phyloP scores from a whole-genome alignment of 2,113 vertebrate species.

The Benitochromis conjunctus region DNA sequence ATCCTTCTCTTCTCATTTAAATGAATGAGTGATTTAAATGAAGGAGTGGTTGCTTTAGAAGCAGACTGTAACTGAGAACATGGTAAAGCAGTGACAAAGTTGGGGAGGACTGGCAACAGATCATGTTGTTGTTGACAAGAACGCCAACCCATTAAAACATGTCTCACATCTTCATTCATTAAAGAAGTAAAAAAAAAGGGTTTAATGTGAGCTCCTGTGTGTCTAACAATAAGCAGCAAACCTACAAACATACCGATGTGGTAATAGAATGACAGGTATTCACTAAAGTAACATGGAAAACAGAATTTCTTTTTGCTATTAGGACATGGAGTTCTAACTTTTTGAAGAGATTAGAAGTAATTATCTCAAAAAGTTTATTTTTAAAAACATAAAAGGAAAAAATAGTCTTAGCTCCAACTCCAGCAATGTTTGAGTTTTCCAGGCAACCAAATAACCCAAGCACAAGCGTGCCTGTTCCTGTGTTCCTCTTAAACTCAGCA shows the following conservation, averaged over 20 bases:
- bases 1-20: conserved; percentile 17
- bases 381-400: neutral
- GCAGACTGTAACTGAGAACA: neutral
- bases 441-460: neutral
- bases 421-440: neutral
- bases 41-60: neutral
- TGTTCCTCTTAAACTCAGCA: neutral
- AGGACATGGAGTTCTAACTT: too few species aligned
- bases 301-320: neutral
- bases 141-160: neutral
- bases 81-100: neutral
- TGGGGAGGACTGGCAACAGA: neutral
- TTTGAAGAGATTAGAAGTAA: neutral
- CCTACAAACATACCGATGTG: conserved; percentile 1
- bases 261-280: conserved; percentile 42
- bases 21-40: conserved; percentile 26
- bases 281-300: neutral
- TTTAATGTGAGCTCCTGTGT: neutral
- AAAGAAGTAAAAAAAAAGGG: neutral
- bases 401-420: neutral
- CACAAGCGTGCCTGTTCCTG: neutral
- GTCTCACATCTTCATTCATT: neutral
- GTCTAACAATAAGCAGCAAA: neutral
- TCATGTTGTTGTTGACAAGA: neutral
- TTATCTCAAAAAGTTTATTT: neutral